Evolutionary conservation across 2,113 vertebrate genomes (phyloP), one percentile per base, ranked within the genome.

Genomic region (Coptodon bakossiorum): DNA sequence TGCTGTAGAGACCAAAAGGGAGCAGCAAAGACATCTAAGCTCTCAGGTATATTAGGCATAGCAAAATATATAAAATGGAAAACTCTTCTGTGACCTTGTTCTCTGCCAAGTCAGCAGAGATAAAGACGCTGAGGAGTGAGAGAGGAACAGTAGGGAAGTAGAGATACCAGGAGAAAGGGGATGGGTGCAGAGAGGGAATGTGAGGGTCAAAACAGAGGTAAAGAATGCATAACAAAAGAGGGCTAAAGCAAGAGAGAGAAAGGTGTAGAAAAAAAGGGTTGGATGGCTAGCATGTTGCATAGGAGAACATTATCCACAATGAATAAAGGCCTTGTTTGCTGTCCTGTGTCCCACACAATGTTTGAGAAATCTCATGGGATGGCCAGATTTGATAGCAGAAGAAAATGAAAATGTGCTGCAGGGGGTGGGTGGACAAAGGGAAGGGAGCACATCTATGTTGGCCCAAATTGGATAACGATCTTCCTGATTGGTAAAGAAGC

Each of bases 51-150:
- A 90, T 90, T 66, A 87, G 56, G 73, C 87, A 92, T 88, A 93
- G 88, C 89, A 92, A 78, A 94, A 95, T 90, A 92, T 90, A 86
- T 92, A 90, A 93, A 94, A 92, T 89, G 90, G 45, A 86, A 90
- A 87, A 86, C 88, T 94, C 90, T 86, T 85, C 71, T 88, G 87
- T 95, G 94, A 96, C 94, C 95, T 96, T 96, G 93, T 93, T 86
- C 76, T 92, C 93, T 96, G 94, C 92, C 90, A 94, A 92, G 94
- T 96, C 95, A 96, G 95, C 93, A 96, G 24, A 94, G 94, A 95
- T 94, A 95, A 52, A 78, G 24, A 6, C 82, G 85, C 89, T 61
- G 89, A 90, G 90, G 81, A 83, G 85, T 38, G 86, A 82, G 79
- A 84, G 53, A 84, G 88, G 78, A 90, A 88, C 80, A 89, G 76